phyloP scores from a whole-genome alignment of 2,888 invertebrate species.

The Callinectes sapidus region DNA sequence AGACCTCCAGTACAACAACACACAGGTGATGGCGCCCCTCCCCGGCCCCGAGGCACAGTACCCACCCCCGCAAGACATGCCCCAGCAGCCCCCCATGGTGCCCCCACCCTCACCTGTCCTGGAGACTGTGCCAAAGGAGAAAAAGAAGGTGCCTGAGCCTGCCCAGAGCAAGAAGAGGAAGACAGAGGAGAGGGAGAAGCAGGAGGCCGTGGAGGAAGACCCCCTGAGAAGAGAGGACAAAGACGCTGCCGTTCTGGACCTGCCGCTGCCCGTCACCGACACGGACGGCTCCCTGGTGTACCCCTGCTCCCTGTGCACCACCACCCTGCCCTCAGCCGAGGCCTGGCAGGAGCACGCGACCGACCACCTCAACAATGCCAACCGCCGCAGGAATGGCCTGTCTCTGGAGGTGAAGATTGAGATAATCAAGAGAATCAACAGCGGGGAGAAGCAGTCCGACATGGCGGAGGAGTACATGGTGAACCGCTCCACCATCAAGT shows the following conservation, averaged over 20 bases:
- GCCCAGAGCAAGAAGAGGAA: conserved; percentile 49
- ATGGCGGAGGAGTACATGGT: conserved; percentile 72
- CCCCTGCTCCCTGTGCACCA: conserved; percentile 46
- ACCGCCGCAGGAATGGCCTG: conserved; percentile 60
- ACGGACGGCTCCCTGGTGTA: conserved; percentile 49
- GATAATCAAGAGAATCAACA: conserved; percentile 70
- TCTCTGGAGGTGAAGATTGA: conserved; percentile 72
- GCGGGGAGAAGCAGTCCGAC: conserved; percentile 69
- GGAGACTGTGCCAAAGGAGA: conserved; percentile 16
- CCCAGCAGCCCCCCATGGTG: conserved; percentile 35
- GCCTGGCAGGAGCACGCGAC: conserved; percentile 60
- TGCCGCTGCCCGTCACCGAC: conserved; percentile 54
- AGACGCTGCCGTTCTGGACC: conserved; percentile 36
- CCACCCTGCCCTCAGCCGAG: conserved; percentile 52
- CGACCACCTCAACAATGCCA: conserved; percentile 56
- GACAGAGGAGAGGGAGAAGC: conserved; percentile 10
- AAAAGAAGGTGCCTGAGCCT: conserved; percentile 29
- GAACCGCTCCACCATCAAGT: conserved; percentile 69
- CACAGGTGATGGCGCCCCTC: conserved; percentile 42
- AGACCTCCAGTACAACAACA: conserved; percentile 58
- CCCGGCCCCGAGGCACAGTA: conserved; percentile 56
- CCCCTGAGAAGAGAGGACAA: conserved; percentile 29
- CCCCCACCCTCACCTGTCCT: conserved; percentile 23
- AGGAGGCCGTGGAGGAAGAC: background rate
- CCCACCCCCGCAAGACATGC: conserved; percentile 40